These are phyloP conservation scores for Lordiphosa clarofinis DNA, from an alignment of 1,140 invertebrate species.

Conservation along the genomic window DNA sequence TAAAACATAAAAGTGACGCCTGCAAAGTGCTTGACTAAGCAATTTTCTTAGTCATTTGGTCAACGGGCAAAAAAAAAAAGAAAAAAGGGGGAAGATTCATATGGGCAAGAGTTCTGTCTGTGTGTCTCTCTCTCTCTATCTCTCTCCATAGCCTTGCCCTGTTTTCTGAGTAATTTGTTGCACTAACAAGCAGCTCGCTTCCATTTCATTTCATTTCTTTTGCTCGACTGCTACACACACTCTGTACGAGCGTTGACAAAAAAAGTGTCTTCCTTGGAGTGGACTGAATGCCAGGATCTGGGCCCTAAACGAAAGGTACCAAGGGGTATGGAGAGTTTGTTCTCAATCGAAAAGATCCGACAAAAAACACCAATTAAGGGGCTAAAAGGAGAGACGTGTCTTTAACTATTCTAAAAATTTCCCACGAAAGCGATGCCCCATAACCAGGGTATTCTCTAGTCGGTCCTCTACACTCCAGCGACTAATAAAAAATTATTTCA, in stretches of 20 bases:
- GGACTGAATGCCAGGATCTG: neutral
- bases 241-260: neutral
- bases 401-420: too few species aligned
- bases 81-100: conserved; percentile 13
- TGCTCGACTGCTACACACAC: conserved; percentile 13
- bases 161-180: conserved; percentile 64
- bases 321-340: too few species aligned
- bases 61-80: conserved; percentile 18
- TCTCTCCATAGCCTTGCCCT: conserved; percentile 16
- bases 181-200: conserved; percentile 64
- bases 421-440: too few species aligned
- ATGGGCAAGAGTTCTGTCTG: conserved; percentile 3
- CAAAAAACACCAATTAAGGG: too few species aligned
- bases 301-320: neutral
- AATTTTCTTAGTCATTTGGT: conserved; percentile 66
- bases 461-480: conserved; percentile 2
- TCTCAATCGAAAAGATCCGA: too few species aligned
- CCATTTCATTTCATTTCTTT: conserved; percentile 53
- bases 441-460: too few species aligned
- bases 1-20: conserved; percentile 66
- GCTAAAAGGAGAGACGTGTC: too few species aligned
- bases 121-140: conserved; percentile 1
- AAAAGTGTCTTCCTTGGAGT: neutral
- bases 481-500: conserved; percentile 73
- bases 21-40: conserved; percentile 66